Evolutionary conservation across 2,113 vertebrate species (phyloP).

Genomic region (Cacatua alba): DNA sequence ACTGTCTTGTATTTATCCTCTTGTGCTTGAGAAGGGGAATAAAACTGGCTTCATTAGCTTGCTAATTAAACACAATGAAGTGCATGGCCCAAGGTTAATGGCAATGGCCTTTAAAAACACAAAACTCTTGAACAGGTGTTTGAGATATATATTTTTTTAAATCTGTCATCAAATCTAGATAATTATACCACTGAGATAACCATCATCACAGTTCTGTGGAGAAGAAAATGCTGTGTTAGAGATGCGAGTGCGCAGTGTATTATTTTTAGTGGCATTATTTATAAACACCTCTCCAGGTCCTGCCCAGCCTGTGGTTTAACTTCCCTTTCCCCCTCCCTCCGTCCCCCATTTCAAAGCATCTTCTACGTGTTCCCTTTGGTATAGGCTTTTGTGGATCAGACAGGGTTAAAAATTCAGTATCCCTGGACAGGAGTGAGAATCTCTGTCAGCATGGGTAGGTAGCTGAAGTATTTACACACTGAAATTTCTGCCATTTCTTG

Average conservation of each 20-base stretch:
- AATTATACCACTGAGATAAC: constrained; percentile 4
- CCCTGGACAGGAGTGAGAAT: background rate
- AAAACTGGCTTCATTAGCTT: constrained; percentile 71
- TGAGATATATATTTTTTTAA: constrained; percentile 29
- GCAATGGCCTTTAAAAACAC: constrained; percentile 64
- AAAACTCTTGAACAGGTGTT: constrained; percentile 68
- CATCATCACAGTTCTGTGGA: constrained; percentile 41
- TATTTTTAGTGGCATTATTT: constrained; percentile 49
- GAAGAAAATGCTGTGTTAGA: constrained; percentile 6
- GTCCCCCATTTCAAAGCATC: background rate
- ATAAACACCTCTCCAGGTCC: constrained; percentile 10
- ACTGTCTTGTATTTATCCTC: constrained; percentile 62
- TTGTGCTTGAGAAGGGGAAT: constrained; percentile 61
- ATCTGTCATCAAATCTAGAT: constrained; percentile 56
- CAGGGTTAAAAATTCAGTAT: background rate
- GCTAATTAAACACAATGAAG: constrained; percentile 73
- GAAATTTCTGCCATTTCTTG: constrained; percentile 9
- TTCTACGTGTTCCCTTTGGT: background rate
- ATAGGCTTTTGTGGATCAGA: background rate
- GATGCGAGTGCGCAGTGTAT: background rate
- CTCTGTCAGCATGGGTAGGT: background rate
- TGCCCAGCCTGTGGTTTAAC: background rate
- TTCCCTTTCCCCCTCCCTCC: background rate
- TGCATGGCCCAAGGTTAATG: constrained; percentile 70
- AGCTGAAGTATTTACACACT: background rate